phyloP scores from a whole-genome alignment of 2,888 invertebrate species.

The Adelphocoris suturalis region DNA sequence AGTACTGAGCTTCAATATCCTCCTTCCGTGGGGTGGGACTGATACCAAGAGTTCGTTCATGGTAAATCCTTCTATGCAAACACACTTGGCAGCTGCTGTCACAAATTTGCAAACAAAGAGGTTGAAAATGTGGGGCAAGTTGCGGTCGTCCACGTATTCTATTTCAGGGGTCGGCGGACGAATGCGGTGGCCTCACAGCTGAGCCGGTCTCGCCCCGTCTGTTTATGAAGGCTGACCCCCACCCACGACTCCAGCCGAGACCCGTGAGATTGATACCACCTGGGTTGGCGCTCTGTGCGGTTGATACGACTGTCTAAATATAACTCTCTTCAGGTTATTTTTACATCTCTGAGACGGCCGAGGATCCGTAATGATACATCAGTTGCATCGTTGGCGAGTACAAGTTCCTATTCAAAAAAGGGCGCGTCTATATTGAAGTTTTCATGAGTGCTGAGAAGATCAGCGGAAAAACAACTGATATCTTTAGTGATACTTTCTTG shows the following conservation, averaged over 20 bases:
- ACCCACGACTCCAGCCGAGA: background rate
- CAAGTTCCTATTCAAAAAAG: too few relatives aligned
- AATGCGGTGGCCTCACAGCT: background rate
- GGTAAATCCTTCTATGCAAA: too few relatives aligned
- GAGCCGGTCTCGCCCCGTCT: background rate
- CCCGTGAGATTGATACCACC: slow-evolving; percentile 25
- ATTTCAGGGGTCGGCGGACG: background rate
- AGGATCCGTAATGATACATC: background rate
- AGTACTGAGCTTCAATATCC: too few relatives aligned
- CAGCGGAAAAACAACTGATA: too few relatives aligned
- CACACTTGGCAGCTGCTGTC: too few relatives aligned
- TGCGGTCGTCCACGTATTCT: background rate
- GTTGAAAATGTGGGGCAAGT: too few relatives aligned
- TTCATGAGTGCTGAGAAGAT: too few relatives aligned
- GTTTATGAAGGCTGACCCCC: background rate
- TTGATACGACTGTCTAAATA: background rate
- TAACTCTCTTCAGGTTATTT: background rate
- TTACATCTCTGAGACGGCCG: background rate
- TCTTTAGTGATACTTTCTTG: too few relatives aligned
- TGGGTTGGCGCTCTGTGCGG: slow-evolving; percentile 2
- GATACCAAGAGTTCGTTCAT: too few relatives aligned
- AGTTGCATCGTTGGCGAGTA: background rate
- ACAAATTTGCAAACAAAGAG: too few relatives aligned
- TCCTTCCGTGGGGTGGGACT: too few relatives aligned
- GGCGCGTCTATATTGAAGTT: too few relatives aligned